Conservation (phyloP, 2,888 invertebrate species). For the Erannis defoliaria region DNA sequence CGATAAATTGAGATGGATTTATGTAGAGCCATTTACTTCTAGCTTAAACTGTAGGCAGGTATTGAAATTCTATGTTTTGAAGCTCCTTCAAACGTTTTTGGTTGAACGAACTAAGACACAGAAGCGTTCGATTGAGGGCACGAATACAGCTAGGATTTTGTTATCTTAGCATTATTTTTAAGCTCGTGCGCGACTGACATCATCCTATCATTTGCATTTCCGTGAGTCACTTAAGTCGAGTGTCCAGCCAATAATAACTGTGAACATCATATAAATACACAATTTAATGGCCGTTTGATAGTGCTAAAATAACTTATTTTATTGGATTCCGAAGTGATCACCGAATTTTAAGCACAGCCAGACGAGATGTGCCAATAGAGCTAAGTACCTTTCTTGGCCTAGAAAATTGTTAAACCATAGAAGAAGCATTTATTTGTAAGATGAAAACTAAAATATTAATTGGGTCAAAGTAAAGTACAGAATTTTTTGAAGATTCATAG, state of each 20-base stretch:
- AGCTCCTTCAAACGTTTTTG: conserved; percentile 11
- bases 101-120: conserved; percentile 22
- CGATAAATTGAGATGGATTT: background rate
- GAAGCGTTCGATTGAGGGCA: conserved; percentile 15
- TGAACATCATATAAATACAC: conserved; percentile 31
- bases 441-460: too few relatives aligned
- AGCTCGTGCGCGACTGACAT: conserved; percentile 30
- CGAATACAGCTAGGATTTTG: conserved; percentile 26
- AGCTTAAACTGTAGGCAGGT: background rate
- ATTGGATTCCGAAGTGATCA: conserved; percentile 17
- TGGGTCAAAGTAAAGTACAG: too few relatives aligned
- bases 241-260: conserved; percentile 37
- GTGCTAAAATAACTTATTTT: conserved; percentile 20
- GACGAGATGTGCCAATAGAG: background rate
- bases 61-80: too few relatives aligned
- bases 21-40: background rate
- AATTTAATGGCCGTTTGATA: conserved; percentile 20
- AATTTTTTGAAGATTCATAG: background rate
- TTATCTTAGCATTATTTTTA: conserved; percentile 24
- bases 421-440: too few relatives aligned
- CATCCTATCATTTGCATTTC: conserved; percentile 41
- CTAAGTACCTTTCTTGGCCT: too few relatives aligned
- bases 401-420: too few relatives aligned
- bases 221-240: conserved; percentile 35
- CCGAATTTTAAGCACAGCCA: conserved; percentile 2